These are phyloP conservation scores for Cerastoderma edule DNA, from an alignment of 2,888 invertebrate genomes.

Conservation along the genomic window DNA sequence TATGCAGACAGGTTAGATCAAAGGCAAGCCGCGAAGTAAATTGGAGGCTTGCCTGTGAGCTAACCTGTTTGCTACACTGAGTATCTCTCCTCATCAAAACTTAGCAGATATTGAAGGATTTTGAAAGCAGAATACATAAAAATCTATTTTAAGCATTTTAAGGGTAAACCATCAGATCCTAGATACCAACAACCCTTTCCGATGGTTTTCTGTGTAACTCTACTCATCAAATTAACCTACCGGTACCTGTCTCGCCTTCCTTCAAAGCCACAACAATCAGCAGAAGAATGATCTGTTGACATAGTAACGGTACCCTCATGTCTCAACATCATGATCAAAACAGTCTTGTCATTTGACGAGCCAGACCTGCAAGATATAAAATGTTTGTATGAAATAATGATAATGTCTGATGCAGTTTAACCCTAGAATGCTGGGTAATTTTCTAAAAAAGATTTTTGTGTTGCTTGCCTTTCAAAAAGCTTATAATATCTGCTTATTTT, in stretches of 20 bases:
- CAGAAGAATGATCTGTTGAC: conserved; percentile 2
- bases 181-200: not conserved
- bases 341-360: too few species aligned
- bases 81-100: too few species aligned
- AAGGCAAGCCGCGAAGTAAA: too few species aligned
- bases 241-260: not conserved
- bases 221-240: not conserved
- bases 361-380: not conserved
- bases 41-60: too few species aligned
- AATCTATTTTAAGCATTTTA: not conserved
- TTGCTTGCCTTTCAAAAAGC: not conserved
- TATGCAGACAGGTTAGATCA: too few species aligned
- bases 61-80: too few species aligned
- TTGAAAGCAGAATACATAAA: not conserved
- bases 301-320: not conserved
- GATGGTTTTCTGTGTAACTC: not conserved
- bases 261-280: not conserved
- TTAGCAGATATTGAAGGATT: not conserved
- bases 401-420: not conserved
- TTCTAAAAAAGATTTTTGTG: not conserved
- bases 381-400: not conserved
- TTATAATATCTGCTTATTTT: too few species aligned
- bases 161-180: not conserved
- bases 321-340: conserved; percentile 10
- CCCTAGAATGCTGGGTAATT: not conserved